Evolutionary conservation across 2,113 vertebrate genomes (phyloP).

Genomic region (Myanophis thanlyinensis): DNA sequence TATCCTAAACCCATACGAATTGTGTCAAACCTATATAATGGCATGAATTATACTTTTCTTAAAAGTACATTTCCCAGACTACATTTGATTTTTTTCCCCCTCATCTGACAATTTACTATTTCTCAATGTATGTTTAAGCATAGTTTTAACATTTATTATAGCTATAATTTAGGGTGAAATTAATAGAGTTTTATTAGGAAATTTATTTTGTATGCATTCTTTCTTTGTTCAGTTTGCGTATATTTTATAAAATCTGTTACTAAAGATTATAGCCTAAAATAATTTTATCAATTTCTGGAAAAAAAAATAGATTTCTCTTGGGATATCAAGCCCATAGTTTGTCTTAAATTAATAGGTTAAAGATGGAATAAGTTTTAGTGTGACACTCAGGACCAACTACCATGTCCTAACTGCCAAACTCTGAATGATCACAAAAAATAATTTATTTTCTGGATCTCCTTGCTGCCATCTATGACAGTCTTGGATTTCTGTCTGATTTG

Average conservation of each 20-base stretch:
- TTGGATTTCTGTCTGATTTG: background rate
- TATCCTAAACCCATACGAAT: slow-evolving; percentile 62
- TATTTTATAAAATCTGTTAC: slow-evolving; percentile 6
- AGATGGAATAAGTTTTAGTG: background rate
- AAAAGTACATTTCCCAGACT: slow-evolving; percentile 42
- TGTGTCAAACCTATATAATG: slow-evolving; percentile 64
- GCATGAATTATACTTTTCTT: slow-evolving; percentile 46
- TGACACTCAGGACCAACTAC: background rate
- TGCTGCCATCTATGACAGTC: background rate
- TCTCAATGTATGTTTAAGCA: slow-evolving; percentile 47
- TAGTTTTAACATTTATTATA: slow-evolving; percentile 46
- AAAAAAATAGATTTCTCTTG: background rate
- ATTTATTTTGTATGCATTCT: background rate
- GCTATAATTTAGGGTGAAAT: slow-evolving; percentile 37
- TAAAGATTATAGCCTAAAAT: slow-evolving; percentile 16
- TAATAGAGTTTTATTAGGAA: slow-evolving; percentile 20
- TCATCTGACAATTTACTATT: slow-evolving; percentile 46
- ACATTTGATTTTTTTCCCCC: slow-evolving; percentile 45
- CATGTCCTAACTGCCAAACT: background rate
- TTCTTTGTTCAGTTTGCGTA: slow-evolving; percentile 18
- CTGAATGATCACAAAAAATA: background rate
- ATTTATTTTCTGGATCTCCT: background rate
- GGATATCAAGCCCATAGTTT: background rate
- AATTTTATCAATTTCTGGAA: slow-evolving; percentile 8
- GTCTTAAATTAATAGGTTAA: background rate